Conservation (phyloP, 2,113 vertebrate species). For the Hiodon alosoides region DNA sequence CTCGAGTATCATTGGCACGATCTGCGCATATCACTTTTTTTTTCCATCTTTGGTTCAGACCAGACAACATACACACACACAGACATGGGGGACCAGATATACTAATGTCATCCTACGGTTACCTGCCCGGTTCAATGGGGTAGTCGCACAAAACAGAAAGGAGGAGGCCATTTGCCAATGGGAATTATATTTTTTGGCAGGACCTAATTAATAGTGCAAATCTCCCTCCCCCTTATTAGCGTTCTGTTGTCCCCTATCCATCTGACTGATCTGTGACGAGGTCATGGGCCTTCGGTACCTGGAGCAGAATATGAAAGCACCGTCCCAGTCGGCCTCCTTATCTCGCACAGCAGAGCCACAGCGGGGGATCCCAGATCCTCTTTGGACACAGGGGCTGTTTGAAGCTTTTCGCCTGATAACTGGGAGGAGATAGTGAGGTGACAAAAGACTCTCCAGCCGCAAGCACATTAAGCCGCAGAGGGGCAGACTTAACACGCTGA, state of each 20-base stretch:
- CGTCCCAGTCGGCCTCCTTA: not conserved
- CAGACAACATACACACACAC: conserved; percentile 28
- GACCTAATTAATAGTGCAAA: conserved; percentile 52
- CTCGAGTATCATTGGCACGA: too few relatives aligned
- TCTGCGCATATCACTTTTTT: too few relatives aligned
- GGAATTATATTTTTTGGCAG: conserved; percentile 50
- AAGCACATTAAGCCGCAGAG: too few relatives aligned
- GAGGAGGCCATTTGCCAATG: conserved; percentile 41
- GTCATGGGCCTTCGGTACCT: not conserved
- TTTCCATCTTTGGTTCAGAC: not conserved
- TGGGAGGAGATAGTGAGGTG: not conserved
- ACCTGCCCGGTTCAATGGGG: too few relatives aligned
- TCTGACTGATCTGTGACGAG: conserved; percentile 8
- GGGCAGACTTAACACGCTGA: too few relatives aligned
- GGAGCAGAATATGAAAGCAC: not conserved
- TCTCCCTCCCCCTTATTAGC: conserved; percentile 5
- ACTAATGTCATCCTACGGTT: too few relatives aligned
- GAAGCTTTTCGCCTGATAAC: not conserved
- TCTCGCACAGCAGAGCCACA: conserved; percentile 1
- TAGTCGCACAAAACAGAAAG: too few relatives aligned
- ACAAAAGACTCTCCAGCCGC: not conserved
- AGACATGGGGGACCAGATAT: conserved; percentile 18
- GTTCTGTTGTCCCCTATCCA: too few relatives aligned
- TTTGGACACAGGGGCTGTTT: conserved; percentile 4
- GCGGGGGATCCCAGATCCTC: not conserved